Evolutionary conservation across 2,113 vertebrate genomes (phyloP).

Genomic region (Austrofundulus limnaeus): DNA sequence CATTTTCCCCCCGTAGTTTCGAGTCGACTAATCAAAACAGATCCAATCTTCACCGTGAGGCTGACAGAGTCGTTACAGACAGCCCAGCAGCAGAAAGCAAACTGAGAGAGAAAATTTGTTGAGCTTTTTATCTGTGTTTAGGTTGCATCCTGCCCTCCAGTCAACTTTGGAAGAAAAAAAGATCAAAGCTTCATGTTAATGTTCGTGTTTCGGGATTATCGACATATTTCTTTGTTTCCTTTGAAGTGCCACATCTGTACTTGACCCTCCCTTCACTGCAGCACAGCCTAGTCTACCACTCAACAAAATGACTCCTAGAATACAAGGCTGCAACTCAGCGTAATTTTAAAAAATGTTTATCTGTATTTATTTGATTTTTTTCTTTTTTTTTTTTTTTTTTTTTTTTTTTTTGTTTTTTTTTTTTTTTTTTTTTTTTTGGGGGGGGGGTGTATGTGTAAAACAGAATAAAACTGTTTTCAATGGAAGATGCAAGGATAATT

Average conservation of each 20-base stretch:
- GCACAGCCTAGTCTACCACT: background rate
- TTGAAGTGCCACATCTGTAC: background rate
- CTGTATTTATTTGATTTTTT: background rate
- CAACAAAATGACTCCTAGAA: background rate
- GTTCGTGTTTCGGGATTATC: slow-evolving; percentile 16
- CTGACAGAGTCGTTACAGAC: slow-evolving; percentile 15
- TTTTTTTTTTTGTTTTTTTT: no score
- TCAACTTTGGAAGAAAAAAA: slow-evolving; percentile 1
- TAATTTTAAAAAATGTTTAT: background rate
- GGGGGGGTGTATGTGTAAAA: no score
- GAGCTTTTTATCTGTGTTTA: slow-evolving; percentile 12
- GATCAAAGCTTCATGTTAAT: slow-evolving; percentile 23
- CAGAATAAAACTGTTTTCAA: background rate
- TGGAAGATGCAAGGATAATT: background rate
- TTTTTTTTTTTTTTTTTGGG: background rate
- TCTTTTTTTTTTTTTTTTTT: background rate
- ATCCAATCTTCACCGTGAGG: slow-evolving; percentile 47
- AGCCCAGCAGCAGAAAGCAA: slow-evolving; percentile 3
- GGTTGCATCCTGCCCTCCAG: slow-evolving; percentile 4
- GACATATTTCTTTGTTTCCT: slow-evolving; percentile 1
- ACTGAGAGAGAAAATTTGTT: slow-evolving; percentile 14
- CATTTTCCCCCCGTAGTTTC: slow-evolving; percentile 20
- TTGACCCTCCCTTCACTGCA: slow-evolving; percentile 17
- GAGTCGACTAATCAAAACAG: slow-evolving; percentile 50
- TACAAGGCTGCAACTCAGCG: background rate